Percentiles rank a stretch among this genome's conserved stretches.
Conservation (phyloP, 2,113 vertebrate genomes). For the Phrynocephalus versicolor region DNA sequence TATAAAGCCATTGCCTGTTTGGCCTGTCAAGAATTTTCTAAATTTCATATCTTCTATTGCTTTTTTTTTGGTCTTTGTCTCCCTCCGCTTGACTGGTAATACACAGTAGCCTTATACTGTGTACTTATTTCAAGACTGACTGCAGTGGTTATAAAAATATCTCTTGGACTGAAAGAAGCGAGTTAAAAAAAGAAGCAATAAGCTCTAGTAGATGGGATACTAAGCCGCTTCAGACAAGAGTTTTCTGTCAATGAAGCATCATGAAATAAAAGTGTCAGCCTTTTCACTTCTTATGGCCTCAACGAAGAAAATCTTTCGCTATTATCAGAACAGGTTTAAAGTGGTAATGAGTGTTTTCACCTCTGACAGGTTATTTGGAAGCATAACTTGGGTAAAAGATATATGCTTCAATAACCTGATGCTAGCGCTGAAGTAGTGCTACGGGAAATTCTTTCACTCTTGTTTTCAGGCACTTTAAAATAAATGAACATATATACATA, state of each 20-base stretch:
- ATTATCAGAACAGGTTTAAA: conserved; percentile 47
- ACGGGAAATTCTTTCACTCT: not conserved
- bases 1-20: conserved; percentile 48
- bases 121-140: conserved; percentile 63
- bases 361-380: conserved; percentile 13
- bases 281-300: conserved; percentile 41
- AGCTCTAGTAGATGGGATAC: conserved; percentile 59
- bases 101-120: conserved; percentile 56
- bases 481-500: not conserved
- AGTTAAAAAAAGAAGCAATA: conserved; percentile 56
- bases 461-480: not conserved
- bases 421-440: not conserved
- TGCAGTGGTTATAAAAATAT: conserved; percentile 68
- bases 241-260: conserved; percentile 59
- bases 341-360: conserved; percentile 48
- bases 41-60: conserved; percentile 52
- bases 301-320: conserved; percentile 54
- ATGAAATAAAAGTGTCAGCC: conserved; percentile 57
- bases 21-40: conserved; percentile 48
- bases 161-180: conserved; percentile 45
- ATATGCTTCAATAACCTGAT: not conserved
- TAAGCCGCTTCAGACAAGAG: conserved; percentile 63
- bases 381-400: conserved; percentile 1
- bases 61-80: conserved; percentile 68
- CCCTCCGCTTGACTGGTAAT: conserved; percentile 65